Evolutionary conservation across 2,113 vertebrate genomes (phyloP), one percentile per base, ranked within the genome.

Genomic region (Pelodiscus sinensis): DNA sequence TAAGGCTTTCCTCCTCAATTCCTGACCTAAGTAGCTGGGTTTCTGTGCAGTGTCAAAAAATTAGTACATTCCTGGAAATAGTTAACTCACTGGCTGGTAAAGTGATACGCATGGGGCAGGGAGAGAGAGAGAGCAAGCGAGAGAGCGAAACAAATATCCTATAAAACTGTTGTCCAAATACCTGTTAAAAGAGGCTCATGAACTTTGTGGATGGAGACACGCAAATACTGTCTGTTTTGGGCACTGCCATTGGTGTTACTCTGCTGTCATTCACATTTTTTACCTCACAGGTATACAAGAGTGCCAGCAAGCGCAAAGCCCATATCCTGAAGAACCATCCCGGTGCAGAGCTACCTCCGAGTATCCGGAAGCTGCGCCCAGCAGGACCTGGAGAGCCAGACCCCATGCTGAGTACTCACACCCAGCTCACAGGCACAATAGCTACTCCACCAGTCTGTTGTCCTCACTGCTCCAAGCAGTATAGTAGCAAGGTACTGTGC

Each of bases 261-360:
- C 38, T 3, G 0, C 54, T 96, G 73, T 78, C n/a, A 65, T 2
- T 10, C 18, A 25, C 56, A 24, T 38, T 54, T 35, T 83, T 95
- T 51, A 24, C 89, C 50, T 75, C 89, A 54, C 96, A 99, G 99
- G 99, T 99, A 60, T 99, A 99, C 92, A 99, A 99, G 97, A 99
- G 99, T 86, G 99, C 99, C 94, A 99, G 99, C 94, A 99, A 99
- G 88, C 98, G 99, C 79, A 99, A 99, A 98, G 99, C 99, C 25
- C 99, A 99, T 84, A 99, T 99, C 85, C 98, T 99, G 96, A 99
- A 99, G 98, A 99, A 99, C 96, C 99, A 99, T 52, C 99, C 99
- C 0, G 99, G 99, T 77, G 99, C 99, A 5, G 99, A 99, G 86
- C 97, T 99, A 58, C 99, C 99, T 14, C 99, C 99, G 22, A 99